Base-by-base conservation (phyloP, 2,797 vertebrate genomes). In the Brotula barbata region DNA sequence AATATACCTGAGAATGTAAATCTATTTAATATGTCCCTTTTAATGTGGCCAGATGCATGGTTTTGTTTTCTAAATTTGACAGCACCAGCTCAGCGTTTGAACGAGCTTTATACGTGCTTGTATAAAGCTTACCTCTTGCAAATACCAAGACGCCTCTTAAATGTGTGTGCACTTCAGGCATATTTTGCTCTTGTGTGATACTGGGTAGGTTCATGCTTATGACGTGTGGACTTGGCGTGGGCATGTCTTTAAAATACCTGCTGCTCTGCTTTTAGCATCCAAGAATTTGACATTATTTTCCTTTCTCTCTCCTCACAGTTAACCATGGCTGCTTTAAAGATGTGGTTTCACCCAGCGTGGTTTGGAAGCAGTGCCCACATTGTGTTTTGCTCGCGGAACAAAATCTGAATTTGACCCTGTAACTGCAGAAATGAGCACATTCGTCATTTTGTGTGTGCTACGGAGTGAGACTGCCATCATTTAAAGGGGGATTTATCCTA, bases 281-380 rank as follows among this genome's bases (percentile, higher is more conserved):
- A 75, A 81, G 65, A 50, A 77, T 77, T 68, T 81, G 62, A 80
- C 73, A 70, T 71, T 11, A 28, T 55, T 56, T 25, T 73, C 43
- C 55, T 71, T n/a, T 47, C 42, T 78, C 22, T 82, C 56, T 79
- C 40, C 79, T 73, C 75, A 58, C 90, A 92, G 91, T 86, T 92
- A 91, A 91, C 89, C 85, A 75, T 43, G 76, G 82, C 71, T 66
- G 42, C 25, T 73, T 60, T 53, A 45, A 19, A 72, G 74, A 71
- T 49, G 58, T 57, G 70, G 36, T 47, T 75, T 81, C 68, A 28
- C 25, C 25, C 25, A 28, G 68, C 54, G 76, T 71, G 75, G 57
- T 19, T 23, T 66, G 80, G 74, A 84, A 31, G 20, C 58, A 6
- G 65, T 60, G 68, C 41, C 81, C 68, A 42, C 73, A 41, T 28